Evolutionary conservation across 2,888 invertebrate species (phyloP).

Genomic region (Oegoconia quadripuncta): DNA sequence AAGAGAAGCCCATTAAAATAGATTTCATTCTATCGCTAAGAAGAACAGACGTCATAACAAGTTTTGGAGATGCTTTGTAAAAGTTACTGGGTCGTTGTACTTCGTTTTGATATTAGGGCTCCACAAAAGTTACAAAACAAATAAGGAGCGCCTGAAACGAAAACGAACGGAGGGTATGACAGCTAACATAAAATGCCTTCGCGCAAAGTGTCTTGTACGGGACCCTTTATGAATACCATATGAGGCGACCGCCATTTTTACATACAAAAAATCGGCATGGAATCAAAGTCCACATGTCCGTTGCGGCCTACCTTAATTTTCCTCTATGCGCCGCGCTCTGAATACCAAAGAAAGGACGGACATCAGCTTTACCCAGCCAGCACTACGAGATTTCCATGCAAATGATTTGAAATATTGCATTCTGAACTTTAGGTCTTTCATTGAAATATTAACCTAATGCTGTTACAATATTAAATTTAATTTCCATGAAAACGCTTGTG

Average conservation of each 20-base stretch:
- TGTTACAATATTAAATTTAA: slow-evolving; percentile 48
- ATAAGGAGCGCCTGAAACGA: slow-evolving; percentile 5
- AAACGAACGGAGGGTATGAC: slow-evolving; percentile 23
- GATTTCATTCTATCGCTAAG: no score
- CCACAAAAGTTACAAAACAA: slow-evolving; percentile 5
- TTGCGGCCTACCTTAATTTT: slow-evolving; percentile 70
- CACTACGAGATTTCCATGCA: slow-evolving; percentile 53
- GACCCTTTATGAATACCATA: slow-evolving; percentile 64
- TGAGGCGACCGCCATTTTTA: slow-evolving; percentile 55
- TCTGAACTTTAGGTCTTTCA: slow-evolving; percentile 32
- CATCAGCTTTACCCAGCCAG: slow-evolving; percentile 46
- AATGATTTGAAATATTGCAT: slow-evolving; percentile 41
- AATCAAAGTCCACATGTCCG: slow-evolving; percentile 70
- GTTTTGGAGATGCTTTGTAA: no score
- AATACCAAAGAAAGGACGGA: slow-evolving; percentile 61
- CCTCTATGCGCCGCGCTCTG: slow-evolving; percentile 50
- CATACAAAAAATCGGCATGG: slow-evolving; percentile 60
- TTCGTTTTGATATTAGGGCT: neutral
- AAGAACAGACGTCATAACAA: no score
- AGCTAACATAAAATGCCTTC: slow-evolving; percentile 38
- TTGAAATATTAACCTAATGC: slow-evolving; percentile 33
- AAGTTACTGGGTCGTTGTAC: no score
- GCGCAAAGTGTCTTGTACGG: slow-evolving; percentile 44
- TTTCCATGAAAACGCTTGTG: slow-evolving; percentile 45
- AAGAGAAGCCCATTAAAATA: no score